phyloP scores from a whole-genome alignment of 2,113 vertebrate genomes.

The Pseudorectes ferrugineus region DNA sequence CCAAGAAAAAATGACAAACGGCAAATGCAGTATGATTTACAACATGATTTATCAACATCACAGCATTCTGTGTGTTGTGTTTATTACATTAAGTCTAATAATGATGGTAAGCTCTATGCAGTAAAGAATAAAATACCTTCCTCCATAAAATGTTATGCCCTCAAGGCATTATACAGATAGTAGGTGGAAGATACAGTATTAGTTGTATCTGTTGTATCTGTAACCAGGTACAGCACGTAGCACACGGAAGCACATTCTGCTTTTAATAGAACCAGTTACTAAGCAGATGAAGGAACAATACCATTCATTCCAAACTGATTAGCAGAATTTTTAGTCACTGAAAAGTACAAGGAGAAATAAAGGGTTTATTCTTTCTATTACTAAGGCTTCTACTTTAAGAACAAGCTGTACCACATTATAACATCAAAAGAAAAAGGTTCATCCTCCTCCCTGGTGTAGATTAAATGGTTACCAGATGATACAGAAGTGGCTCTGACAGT shows the following conservation, averaged over 20 bases:
- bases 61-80: neutral
- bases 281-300: neutral
- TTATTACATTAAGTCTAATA: neutral
- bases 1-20: neutral
- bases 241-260: neutral
- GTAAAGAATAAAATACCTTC: neutral
- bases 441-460: neutral
- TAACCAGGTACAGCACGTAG: neutral
- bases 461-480: neutral
- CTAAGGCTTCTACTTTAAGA: neutral
- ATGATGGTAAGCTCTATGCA: neutral
- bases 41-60: neutral
- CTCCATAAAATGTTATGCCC: neutral
- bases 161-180: neutral
- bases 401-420: neutral
- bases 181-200: neutral
- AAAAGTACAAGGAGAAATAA: neutral
- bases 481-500: neutral
- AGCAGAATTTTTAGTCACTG: neutral
- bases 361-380: neutral
- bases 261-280: neutral
- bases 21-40: neutral
- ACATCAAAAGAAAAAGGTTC: neutral
- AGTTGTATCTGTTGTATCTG: neutral
- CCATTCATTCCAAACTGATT: neutral